A percentile compares a stretch with the other conserved stretches of the same genome.
These are phyloP conservation scores for Anthrax anthrax DNA, from an alignment of 2,888 invertebrate genomes.

Conservation along the genomic window DNA sequence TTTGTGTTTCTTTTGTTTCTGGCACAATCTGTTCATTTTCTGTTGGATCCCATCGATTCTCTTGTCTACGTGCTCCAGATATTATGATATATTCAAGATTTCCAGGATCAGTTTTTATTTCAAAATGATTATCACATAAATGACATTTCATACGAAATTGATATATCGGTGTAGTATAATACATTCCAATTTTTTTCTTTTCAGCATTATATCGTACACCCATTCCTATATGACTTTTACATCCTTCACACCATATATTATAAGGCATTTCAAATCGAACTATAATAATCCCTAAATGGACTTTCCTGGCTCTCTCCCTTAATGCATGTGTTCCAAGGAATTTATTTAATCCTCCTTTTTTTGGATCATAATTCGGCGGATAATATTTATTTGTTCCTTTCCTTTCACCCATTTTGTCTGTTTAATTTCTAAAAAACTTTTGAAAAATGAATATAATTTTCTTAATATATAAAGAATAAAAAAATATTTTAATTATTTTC, in stretches of 20 bases:
- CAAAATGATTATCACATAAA: constrained; percentile 87
- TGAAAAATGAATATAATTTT: too few species aligned
- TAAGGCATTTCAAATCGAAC: constrained; percentile 97
- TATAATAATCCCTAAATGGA: constrained; percentile 74
- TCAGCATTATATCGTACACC: constrained; percentile 95
- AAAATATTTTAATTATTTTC: too few species aligned
- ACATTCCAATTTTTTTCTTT: constrained; percentile 90
- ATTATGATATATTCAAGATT: constrained; percentile 94
- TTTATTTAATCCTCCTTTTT: constrained; percentile 85
- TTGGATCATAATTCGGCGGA: constrained; percentile 97
- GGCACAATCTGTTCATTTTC: constrained; percentile 89
- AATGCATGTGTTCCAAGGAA: constrained; percentile 90
- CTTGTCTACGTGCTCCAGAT: constrained; percentile 89
- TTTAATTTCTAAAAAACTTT: too few species aligned
- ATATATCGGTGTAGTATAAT: constrained; percentile 93
- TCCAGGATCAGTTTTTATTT: constrained; percentile 95
- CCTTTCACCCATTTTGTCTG: constrained; percentile 77
- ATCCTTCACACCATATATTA: constrained; percentile 99
- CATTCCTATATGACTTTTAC: constrained; percentile 97
- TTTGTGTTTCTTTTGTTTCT: constrained; percentile 81
- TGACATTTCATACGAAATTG: constrained; percentile 99
- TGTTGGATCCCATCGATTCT: constrained; percentile 95
- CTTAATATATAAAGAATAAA: too few species aligned
- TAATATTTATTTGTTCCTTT: constrained; percentile 97
- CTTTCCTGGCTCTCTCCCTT: constrained; percentile 88